Percentiles rank a stretch among this genome's conserved stretches.
Conservation (phyloP, 37 sponge, comb jelly and placozoan genomes). For the Petrosia ficiformis region DNA sequence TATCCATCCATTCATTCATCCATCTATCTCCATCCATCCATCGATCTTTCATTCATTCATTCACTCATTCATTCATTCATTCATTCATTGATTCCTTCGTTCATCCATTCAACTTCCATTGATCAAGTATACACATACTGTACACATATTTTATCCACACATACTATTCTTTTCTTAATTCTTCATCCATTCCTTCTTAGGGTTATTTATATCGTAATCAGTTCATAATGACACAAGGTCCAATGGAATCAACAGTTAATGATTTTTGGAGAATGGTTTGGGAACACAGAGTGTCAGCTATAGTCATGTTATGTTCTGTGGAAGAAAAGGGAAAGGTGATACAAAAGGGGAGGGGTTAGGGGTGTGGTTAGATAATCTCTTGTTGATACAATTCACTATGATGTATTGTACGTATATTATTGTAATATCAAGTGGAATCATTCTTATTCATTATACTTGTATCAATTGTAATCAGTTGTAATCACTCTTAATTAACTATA, state of each 20-base stretch:
- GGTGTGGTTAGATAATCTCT: neutral
- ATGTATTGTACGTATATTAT: neutral
- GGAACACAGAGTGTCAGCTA: constrained; percentile 69
- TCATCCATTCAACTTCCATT: neutral
- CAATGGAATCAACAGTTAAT: constrained; percentile 61
- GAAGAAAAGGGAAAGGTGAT: constrained; percentile 61
- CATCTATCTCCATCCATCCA: too few relatives aligned
- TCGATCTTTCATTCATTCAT: too few relatives aligned
- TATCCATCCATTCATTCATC: too few relatives aligned
- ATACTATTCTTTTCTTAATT: too few relatives aligned
- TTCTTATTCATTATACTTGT: neutral
- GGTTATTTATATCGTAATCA: constrained; percentile 68
- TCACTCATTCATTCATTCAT: too few relatives aligned
- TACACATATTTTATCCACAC: too few relatives aligned
- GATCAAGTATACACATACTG: too few relatives aligned
- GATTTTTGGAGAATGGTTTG: constrained; percentile 94
- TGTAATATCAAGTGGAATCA: neutral
- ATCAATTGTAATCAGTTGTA: neutral
- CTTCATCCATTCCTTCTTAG: constrained; percentile 35
- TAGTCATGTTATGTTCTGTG: constrained; percentile 70
- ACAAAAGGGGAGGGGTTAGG: neutral
- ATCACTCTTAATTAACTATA: neutral
- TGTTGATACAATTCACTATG: neutral
- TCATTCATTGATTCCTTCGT: too few relatives aligned
- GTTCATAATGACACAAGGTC: constrained; percentile 81